Base-by-base conservation (phyloP, 2,113 vertebrate genomes). In the Cyprinus carpio region DNA sequence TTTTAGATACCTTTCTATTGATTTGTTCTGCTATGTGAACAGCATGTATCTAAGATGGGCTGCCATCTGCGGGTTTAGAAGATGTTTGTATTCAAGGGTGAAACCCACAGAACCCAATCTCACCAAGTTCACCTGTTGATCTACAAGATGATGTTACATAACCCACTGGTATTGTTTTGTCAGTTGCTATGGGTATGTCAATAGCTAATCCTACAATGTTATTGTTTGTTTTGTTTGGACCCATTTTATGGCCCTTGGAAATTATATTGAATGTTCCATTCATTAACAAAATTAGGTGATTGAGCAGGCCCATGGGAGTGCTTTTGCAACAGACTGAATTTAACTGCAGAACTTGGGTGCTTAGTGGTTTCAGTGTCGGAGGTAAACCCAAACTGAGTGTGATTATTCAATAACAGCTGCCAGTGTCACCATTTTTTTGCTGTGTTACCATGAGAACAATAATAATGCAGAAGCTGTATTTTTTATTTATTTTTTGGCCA, bases 1-100 rank as follows among this genome's bases (percentile, higher is more conserved):
- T 85, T 90, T 92, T 79, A 92, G 90, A 92, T 89, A 7, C 74
- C 87, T 16, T 15, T 75, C 18, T 89, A 89, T 88, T 84, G 85
- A 87, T 90, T 87, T 83, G 67, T 34, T 31, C 29, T 76, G 0
- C 4, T 76, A 86, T 0, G 0, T 92, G 87, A 89, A 89, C 54
- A 54, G 90, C 65, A 86, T 90, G 0, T 87, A 75, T 89, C 85
- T 84, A 78, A 58, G 69, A n/a, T 56, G 25, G 77, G 67, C 46
- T 62, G 77, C 64, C 43, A 84, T 84, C 71, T 81, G 40, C 25
- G 4, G 20, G 7, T 84, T 76, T 75, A 51, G 10, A 77, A 60
- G 54, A 79, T 87, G 71, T 87, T 74, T 60, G 16, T 67, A 84
- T 51, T 72, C 65, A 72, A 74, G 46, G 46, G 40, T 64, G 18